phyloP scores from a whole-genome alignment of 64 coral and sea anemone genomes.

The Exaiptasia diaphana region DNA sequence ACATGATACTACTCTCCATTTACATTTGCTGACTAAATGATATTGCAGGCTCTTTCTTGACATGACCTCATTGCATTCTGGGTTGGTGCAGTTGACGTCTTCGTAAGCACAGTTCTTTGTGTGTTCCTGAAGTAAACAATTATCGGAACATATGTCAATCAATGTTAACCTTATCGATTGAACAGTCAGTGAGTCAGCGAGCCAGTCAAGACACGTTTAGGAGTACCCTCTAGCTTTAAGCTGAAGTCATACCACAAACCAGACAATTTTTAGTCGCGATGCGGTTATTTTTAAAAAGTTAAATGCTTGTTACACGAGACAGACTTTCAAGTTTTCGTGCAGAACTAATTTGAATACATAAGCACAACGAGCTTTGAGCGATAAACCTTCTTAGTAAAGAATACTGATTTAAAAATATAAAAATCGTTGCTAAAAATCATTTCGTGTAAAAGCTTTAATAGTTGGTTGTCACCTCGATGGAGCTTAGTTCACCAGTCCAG shows the following conservation, averaged over 20 bases:
- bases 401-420: too few species aligned
- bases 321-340: too few species aligned
- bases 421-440: too few species aligned
- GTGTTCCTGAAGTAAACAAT: conserved; percentile 54
- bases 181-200: conserved; percentile 8
- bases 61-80: conserved; percentile 90
- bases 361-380: too few species aligned
- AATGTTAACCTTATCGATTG: not conserved
- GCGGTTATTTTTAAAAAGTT: too few species aligned
- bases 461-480: conserved; percentile 82
- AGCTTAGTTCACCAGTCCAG: conserved; percentile 89
- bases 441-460: too few species aligned
- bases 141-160: not conserved
- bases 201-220: not conserved
- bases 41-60: conserved; percentile 72
- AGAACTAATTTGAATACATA: too few species aligned
- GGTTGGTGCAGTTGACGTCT: conserved; percentile 88
- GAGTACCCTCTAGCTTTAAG: too few species aligned
- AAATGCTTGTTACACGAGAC: too few species aligned
- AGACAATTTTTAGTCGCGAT: too few species aligned
- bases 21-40: conserved; percentile 87
- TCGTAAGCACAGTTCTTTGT: conserved; percentile 87
- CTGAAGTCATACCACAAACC: too few species aligned
- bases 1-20: conserved; percentile 87
- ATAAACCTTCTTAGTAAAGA: too few species aligned